Evolutionary conservation across 92 coral and sea anemone species (phyloP).

Genomic region (Virgularia gustaviana): DNA sequence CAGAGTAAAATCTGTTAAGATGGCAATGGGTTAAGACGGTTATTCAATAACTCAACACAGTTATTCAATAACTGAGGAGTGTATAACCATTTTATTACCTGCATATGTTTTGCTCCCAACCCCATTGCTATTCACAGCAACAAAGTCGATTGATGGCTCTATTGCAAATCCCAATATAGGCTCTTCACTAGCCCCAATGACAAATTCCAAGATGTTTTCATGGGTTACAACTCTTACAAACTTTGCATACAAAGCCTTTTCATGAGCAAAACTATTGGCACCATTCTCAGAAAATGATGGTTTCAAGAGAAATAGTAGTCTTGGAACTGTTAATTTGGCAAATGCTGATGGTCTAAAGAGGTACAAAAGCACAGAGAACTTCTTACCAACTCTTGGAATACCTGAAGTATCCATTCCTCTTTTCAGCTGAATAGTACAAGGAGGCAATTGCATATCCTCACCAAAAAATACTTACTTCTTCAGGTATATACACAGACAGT

Average conservation of each 20-base stretch:
- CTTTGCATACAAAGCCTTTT: conserved; percentile 33
- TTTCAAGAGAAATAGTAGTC: conserved; percentile 16
- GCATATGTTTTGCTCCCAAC: background rate
- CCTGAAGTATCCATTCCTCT: conserved; percentile 46
- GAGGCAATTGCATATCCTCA: conserved; percentile 25
- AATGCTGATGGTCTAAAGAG: conserved; percentile 19
- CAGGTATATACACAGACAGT: conserved; percentile 50
- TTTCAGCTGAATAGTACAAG: conserved; percentile 37
- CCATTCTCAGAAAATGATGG: conserved; percentile 33
- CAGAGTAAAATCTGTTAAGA: background rate
- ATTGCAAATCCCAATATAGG: background rate
- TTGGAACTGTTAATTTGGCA: conserved; percentile 19
- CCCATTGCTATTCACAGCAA: background rate
- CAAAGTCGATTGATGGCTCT: background rate
- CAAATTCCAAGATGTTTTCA: conserved; percentile 23
- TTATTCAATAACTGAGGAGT: background rate
- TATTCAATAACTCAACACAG: background rate
- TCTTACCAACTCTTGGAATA: conserved; percentile 32
- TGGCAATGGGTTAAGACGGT: background rate
- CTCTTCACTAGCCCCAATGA: background rate
- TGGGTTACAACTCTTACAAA: conserved; percentile 24
- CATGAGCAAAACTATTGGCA: conserved; percentile 6
- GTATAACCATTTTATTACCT: background rate
- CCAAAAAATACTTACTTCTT: conserved; percentile 37
- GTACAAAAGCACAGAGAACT: conserved; percentile 16